Percentiles rank a stretch among this genome's conserved stretches.
Evolutionary conservation across 2,888 invertebrate genomes (phyloP).

Genomic region (Axea sp.): DNA sequence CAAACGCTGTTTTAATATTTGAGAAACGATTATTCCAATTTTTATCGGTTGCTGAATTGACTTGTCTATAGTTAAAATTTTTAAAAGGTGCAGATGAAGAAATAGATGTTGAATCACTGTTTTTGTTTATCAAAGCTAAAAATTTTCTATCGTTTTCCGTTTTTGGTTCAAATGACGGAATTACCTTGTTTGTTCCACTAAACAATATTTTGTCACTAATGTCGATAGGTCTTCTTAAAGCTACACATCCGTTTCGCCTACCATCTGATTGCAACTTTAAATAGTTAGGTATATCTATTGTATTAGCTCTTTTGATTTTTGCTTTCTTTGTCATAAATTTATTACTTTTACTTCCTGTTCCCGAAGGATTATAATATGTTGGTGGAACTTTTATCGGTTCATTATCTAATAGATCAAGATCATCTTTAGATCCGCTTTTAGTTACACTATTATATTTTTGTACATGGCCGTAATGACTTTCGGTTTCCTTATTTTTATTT

Average conservation of each 20-base stretch:
- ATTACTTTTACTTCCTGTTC: slow-evolving; percentile 61
- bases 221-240: slow-evolving; percentile 82
- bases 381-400: slow-evolving; percentile 26
- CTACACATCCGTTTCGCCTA: slow-evolving; percentile 75
- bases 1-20: slow-evolving; percentile 90
- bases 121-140: slow-evolving; percentile 89
- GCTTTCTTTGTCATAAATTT: slow-evolving; percentile 84
- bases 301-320: slow-evolving; percentile 92
- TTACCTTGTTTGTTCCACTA: slow-evolving; percentile 75
- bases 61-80: slow-evolving; percentile 69
- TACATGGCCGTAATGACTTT: slow-evolving; percentile 18
- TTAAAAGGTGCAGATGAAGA: slow-evolving; percentile 67
- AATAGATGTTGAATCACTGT: slow-evolving; percentile 79
- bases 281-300: slow-evolving; percentile 90
- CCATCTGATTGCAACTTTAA: slow-evolving; percentile 74
- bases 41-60: slow-evolving; percentile 72
- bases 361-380: slow-evolving; percentile 36
- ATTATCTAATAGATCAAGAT: slow-evolving; percentile 30
- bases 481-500: slow-evolving; percentile 65
- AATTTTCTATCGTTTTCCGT: slow-evolving; percentile 93
- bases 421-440: slow-evolving; percentile 55
- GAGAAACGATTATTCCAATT: slow-evolving; percentile 92
- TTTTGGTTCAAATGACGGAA: slow-evolving; percentile 88
- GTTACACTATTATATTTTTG: slow-evolving; percentile 18
- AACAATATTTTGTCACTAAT: slow-evolving; percentile 80